Base-by-base conservation (phyloP, 2,113 vertebrate genomes). In the Heloderma charlesbogerti region DNA sequence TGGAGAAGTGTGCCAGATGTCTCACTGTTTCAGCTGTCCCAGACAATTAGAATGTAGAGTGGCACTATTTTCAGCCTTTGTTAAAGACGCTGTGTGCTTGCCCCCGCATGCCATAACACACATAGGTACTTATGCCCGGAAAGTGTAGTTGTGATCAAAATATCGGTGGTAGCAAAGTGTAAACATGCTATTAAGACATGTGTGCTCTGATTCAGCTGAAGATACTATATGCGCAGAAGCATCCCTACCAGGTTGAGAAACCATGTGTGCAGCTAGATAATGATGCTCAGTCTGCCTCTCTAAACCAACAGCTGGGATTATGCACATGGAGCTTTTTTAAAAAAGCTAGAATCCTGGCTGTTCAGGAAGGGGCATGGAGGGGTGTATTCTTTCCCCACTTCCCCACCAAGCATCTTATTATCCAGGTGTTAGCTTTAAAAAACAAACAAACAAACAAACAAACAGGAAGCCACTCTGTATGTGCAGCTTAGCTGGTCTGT, bases 1-100 rank as follows among this genome's bases (percentile, higher is more conserved):
- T 78, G 88, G 94, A 91, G 60, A 77, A 72, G 66, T 84, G 71
- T 92, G 79, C 95, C 96, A 96, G 96, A 91, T 96, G 95, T 94
- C 92, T 92, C 89, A 92, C 88, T 90, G 84, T 95, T 95, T 92
- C 69, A 91, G 83, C 89, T 91, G 10, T 88, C 92, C 80, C 86
- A 0, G 0, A 16, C 89, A 92, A 86, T 94, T 93, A 95, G 92
- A 92, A 91, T 89, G 77, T 88, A 85, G 75, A 90, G 87, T 13
- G 13, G 77, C 16, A 69, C 77, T 79, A 10, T 27, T 45, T 63
- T 51, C 78, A 12, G 15, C 34, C 1, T 57, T 40, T 51, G 43
- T 22, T 78, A 12, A 77, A 72, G 63, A 75, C 74, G 82, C n/a
- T 89, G 74, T 75, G 80, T 63, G 66, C 29, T 10, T 74, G 82